Conservation (phyloP, 2,113 vertebrate genomes). For the Paradoxurus hermaphroditus region DNA sequence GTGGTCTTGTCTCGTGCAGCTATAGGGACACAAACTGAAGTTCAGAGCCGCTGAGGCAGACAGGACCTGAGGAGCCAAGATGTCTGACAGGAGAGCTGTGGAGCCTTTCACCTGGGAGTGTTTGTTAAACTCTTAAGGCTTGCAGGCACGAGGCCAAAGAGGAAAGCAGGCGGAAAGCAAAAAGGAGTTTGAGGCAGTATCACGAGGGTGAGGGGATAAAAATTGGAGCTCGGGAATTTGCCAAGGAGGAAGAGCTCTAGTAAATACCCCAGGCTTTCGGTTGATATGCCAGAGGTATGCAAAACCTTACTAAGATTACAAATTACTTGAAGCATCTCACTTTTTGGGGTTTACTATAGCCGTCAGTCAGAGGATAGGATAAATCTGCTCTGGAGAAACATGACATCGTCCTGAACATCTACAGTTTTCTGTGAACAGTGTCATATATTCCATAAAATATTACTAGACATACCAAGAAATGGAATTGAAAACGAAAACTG, state of each 20-base stretch:
- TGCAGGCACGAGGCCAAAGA: background rate
- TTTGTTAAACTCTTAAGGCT: background rate
- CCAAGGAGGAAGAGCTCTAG: background rate
- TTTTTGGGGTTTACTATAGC: background rate
- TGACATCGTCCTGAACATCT: background rate
- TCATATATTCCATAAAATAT: background rate
- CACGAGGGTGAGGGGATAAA: background rate
- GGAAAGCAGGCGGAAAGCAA: background rate
- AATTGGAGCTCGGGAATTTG: background rate
- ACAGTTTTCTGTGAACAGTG: background rate
- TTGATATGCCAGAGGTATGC: background rate
- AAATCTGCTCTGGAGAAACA: background rate
- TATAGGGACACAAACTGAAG: background rate
- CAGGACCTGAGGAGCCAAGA: too few relatives aligned
- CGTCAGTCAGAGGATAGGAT: background rate
- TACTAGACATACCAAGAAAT: background rate
- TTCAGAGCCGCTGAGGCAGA: background rate
- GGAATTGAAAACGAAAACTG: slow-evolving; percentile 14
- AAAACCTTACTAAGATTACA: background rate
- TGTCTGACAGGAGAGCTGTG: background rate
- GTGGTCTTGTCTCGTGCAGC: background rate
- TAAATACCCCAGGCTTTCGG: background rate
- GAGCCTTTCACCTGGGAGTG: background rate
- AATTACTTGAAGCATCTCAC: background rate
- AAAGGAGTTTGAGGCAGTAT: background rate